Conservation (phyloP, 1,140 invertebrate genomes). For the Drosophila azteca region DNA sequence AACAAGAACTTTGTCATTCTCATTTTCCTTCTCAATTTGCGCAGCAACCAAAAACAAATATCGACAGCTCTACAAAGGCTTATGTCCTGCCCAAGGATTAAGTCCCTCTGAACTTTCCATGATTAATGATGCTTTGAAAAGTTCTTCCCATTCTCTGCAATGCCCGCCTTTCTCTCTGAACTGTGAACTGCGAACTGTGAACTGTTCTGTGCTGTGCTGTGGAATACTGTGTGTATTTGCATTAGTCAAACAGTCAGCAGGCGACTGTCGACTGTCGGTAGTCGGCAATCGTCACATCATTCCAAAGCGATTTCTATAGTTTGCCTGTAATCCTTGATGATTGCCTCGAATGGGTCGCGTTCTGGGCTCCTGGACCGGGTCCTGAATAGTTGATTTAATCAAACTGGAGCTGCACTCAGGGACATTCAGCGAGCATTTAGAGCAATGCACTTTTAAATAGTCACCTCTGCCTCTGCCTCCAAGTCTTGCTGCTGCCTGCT, state of each 20-base stretch:
- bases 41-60: slow-evolving; percentile 65
- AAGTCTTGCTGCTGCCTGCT: not conserved
- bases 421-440: slow-evolving; percentile 40
- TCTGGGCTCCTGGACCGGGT: not conserved
- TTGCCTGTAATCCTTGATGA: slow-evolving; percentile 38
- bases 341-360: slow-evolving; percentile 14
- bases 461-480: not conserved
- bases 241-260: slow-evolving; percentile 26
- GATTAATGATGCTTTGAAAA: slow-evolving; percentile 76
- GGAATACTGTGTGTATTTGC: slow-evolving; percentile 22
- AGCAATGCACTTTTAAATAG: slow-evolving; percentile 57
- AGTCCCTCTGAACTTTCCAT: slow-evolving; percentile 67
- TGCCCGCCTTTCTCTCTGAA: slow-evolving; percentile 1
- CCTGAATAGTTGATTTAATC: slow-evolving; percentile 58
- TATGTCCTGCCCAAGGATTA: slow-evolving; percentile 63
- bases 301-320: slow-evolving; percentile 49
- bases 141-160: slow-evolving; percentile 42
- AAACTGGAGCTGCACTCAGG: slow-evolving; percentile 20
- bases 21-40: slow-evolving; percentile 54
- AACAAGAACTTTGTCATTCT: slow-evolving; percentile 56
- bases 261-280: slow-evolving; percentile 21
- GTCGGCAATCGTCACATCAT: slow-evolving; percentile 49
- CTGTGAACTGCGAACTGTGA: not conserved
- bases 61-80: slow-evolving; percentile 65
- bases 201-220: not conserved